Conservation (phyloP, 2,797 vertebrate genomes). For the Cuniculus paca region DNA sequence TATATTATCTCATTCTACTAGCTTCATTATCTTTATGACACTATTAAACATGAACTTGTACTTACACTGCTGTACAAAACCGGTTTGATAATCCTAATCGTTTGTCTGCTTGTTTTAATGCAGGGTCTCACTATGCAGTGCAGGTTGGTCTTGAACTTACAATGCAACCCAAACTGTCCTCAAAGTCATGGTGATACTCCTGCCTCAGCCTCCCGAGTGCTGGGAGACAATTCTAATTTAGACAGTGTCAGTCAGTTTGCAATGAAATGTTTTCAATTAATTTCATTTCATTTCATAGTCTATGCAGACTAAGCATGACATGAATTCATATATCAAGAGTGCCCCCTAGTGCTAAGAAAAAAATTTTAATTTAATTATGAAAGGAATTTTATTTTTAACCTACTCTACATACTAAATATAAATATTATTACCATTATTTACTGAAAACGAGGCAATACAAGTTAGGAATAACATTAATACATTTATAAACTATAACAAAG, state of each 20-base stretch:
- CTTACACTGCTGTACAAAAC: conserved; percentile 5
- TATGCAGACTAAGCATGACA: background rate
- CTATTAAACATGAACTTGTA: background rate
- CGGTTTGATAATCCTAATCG: background rate
- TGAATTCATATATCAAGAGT: conserved; percentile 76
- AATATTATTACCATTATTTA: conserved; percentile 29
- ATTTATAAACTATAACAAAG: background rate
- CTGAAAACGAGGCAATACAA: conserved; percentile 42
- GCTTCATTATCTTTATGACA: background rate
- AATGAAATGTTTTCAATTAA: conserved; percentile 60
- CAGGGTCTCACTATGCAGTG: background rate
- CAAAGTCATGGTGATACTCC: background rate
- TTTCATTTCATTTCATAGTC: conserved; percentile 46
- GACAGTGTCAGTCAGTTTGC: background rate
- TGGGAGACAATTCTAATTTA: background rate
- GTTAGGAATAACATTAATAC: background rate
- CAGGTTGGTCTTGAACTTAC: background rate
- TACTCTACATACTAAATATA: conserved; percentile 30
- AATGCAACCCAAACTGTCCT: background rate
- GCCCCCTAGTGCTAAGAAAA: conserved; percentile 87
- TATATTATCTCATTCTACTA: conserved; percentile 33
- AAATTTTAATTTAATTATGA: background rate
- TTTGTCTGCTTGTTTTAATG: background rate
- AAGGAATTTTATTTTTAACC: background rate
- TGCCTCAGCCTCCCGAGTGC: background rate